Percentiles rank a stretch among this genome's conserved stretches.
Evolutionary conservation across 2,888 invertebrate genomes (phyloP).

Genomic region (Lasioglossum malachurum): DNA sequence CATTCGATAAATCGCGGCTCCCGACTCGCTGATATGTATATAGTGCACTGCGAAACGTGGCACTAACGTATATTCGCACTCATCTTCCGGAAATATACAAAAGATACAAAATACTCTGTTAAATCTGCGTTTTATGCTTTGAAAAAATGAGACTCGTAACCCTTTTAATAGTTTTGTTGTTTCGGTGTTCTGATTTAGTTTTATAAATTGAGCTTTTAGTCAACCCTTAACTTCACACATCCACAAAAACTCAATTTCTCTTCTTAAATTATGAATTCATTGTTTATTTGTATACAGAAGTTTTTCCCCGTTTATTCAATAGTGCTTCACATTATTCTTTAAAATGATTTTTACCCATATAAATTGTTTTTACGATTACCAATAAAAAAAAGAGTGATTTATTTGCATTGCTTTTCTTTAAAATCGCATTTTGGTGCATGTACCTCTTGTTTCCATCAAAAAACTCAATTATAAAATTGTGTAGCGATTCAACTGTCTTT

Average conservation of each 20-base stretch:
- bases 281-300: too few species aligned
- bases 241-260: too few species aligned
- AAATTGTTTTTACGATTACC: too few species aligned
- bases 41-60: background rate
- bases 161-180: too few species aligned
- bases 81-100: background rate
- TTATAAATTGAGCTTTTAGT: background rate
- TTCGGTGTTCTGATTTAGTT: background rate
- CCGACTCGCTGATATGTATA: background rate
- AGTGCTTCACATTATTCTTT: too few species aligned
- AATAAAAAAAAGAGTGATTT: too few species aligned
- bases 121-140: background rate
- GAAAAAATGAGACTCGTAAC: too few species aligned
- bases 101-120: background rate
- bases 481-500: background rate
- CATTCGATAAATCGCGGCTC: background rate
- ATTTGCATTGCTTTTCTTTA: background rate
- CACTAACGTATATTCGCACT: background rate
- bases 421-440: background rate
- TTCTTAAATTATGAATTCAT: too few species aligned
- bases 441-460: background rate
- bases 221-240: too few species aligned
- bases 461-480: background rate
- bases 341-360: too few species aligned
- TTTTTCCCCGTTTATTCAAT: too few species aligned